Evolutionary conservation across 2,797 vertebrate genomes (phyloP).

Genomic region (Acrossocheilus fasciatus): DNA sequence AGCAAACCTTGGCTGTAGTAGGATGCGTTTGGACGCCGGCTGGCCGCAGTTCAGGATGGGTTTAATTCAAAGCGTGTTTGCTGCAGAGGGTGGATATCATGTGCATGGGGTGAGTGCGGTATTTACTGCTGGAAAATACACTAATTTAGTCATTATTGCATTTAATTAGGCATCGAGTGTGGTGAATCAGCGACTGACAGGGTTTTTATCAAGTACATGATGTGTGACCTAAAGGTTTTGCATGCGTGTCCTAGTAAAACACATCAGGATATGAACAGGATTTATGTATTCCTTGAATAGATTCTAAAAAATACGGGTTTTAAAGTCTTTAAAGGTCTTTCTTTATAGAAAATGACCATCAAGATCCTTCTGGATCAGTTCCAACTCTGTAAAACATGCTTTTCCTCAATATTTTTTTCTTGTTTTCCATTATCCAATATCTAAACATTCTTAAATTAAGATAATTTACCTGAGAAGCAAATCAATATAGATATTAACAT

Average conservation of each 20-base stretch:
- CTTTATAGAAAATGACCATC: background rate
- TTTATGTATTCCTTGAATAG: background rate
- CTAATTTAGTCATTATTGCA: background rate
- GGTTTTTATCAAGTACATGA: background rate
- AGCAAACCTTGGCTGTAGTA: background rate
- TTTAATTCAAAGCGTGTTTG: slow-evolving; percentile 22
- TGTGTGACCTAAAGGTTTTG: background rate
- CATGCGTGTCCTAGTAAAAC: background rate
- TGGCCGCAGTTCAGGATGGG: slow-evolving; percentile 1
- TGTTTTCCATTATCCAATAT: background rate
- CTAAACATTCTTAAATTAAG: background rate
- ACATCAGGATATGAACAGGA: background rate
- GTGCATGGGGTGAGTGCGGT: slow-evolving; percentile 24
- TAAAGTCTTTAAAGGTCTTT: too few relatives aligned
- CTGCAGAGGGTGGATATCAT: slow-evolving; percentile 28
- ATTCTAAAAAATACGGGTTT: background rate
- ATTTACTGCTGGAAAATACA: background rate
- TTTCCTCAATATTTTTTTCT: background rate
- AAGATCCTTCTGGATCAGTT: background rate
- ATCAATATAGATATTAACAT: background rate
- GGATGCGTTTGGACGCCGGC: background rate
- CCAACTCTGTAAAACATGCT: background rate
- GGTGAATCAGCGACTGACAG: background rate
- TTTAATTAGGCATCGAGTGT: background rate
- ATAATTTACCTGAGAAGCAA: background rate